phyloP scores from a whole-genome alignment of 2,797 vertebrate species.

The Ambastaia sidthimunki region DNA sequence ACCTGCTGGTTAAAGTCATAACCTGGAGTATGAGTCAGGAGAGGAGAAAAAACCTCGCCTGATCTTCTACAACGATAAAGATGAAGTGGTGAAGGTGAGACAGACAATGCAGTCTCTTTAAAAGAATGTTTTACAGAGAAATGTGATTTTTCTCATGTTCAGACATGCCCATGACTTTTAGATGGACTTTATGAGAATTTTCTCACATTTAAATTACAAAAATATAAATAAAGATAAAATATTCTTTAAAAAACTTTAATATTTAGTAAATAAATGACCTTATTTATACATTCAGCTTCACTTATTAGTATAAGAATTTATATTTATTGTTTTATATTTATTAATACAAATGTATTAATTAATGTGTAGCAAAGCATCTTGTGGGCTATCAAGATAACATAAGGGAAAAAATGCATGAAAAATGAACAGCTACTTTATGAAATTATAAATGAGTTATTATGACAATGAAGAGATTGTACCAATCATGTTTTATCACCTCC shows the following conservation, averaged over 20 bases:
- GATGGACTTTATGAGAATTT: no score
- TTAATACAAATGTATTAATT: no score
- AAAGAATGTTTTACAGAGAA: no score
- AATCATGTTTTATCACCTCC: neutral
- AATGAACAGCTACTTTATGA: neutral
- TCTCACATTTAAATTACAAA: no score
- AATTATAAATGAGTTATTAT: neutral
- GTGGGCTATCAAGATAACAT: neutral
- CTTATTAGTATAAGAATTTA: no score
- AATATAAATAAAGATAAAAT: no score
- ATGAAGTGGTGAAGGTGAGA: conserved; percentile 81
- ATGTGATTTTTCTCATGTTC: no score
- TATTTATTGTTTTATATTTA: no score
- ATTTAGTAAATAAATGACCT: no score
- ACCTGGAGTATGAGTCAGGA: conserved; percentile 81
- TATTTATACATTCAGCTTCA: no score
- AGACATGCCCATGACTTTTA: no score
- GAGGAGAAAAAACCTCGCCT: conserved; percentile 80
- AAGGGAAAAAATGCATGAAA: neutral
- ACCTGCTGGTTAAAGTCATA: conserved; percentile 76
- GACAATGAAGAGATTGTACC: neutral
- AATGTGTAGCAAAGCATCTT: neutral
- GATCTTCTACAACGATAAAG: conserved; percentile 79
- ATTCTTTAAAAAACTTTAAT: no score
- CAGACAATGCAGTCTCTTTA: neutral